Conservation (phyloP, 2,888 invertebrate species). For the Pristionchus entomophagus region DNA sequence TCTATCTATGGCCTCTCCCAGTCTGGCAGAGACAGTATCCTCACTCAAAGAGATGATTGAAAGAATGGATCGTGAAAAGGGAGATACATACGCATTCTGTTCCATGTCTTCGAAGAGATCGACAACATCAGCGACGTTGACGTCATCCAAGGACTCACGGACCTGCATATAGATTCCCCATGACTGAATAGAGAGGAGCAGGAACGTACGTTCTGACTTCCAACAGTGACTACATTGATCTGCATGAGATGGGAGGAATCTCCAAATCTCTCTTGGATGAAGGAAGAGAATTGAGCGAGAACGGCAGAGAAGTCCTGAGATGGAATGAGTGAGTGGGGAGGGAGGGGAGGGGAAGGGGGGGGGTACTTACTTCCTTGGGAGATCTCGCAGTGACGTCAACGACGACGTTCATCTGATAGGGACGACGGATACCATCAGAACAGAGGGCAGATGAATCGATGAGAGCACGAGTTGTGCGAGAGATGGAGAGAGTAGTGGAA, state of each 20-base stretch:
- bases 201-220: slow-evolving; percentile 61
- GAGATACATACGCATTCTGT: slow-evolving; percentile 30
- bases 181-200: background rate
- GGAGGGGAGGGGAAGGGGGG: background rate
- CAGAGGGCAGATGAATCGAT: slow-evolving; percentile 61
- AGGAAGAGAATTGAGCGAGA: slow-evolving; percentile 58
- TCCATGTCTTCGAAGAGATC: slow-evolving; percentile 43
- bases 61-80: no score
- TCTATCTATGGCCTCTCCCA: slow-evolving; percentile 67
- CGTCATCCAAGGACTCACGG: slow-evolving; percentile 35
- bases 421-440: slow-evolving; percentile 67
- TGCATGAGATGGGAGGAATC: slow-evolving; percentile 55
- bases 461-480: slow-evolving; percentile 66
- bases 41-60: slow-evolving; percentile 53
- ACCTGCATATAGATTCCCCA: slow-evolving; percentile 16
- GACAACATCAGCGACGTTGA: slow-evolving; percentile 24
- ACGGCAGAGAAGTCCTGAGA: slow-evolving; percentile 65
- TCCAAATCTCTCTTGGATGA: slow-evolving; percentile 63
- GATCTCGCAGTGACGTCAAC: slow-evolving; percentile 68
- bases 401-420: slow-evolving; percentile 68
- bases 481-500: slow-evolving; percentile 55
- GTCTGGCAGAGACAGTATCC: slow-evolving; percentile 65
- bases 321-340: background rate
- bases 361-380: slow-evolving; percentile 51
- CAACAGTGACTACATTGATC: slow-evolving; percentile 69